These are phyloP conservation scores for Capreolus pygargus DNA, from an alignment of 2,113 vertebrate genomes.

Conservation along the genomic window DNA sequence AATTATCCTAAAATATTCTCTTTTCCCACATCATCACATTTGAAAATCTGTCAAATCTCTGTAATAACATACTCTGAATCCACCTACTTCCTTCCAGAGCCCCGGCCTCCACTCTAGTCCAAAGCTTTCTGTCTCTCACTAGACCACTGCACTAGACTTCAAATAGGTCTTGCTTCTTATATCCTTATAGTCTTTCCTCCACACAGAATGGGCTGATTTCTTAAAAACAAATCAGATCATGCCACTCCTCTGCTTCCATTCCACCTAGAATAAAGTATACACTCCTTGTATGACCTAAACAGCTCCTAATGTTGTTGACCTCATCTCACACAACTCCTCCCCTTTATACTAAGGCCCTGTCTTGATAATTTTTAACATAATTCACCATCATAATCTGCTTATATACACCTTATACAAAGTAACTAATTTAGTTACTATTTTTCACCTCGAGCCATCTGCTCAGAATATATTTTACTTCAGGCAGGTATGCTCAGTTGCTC, in stretches of 20 bases:
- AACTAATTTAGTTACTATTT: slow-evolving; percentile 5
- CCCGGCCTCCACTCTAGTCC: not conserved
- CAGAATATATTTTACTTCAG: slow-evolving; percentile 1
- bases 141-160: not conserved
- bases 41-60: not conserved
- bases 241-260: not conserved
- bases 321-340: not conserved
- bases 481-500: not conserved
- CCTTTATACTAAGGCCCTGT: not conserved
- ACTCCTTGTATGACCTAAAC: not conserved
- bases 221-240: not conserved
- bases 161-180: not conserved
- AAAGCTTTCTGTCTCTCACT: not conserved
- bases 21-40: not conserved
- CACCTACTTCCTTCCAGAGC: not conserved
- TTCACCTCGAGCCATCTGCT: not conserved
- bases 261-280: not conserved
- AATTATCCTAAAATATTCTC: not conserved
- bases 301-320: not conserved
- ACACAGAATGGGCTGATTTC: not conserved
- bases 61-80: not conserved
- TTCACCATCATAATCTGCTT: not conserved
- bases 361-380: slow-evolving; percentile 8
- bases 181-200: not conserved
- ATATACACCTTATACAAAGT: not conserved